Evolutionary conservation across 2,888 invertebrate species (phyloP), one percentile per base, ranked within the genome.

Genomic region (Oscheius sp.): DNA sequence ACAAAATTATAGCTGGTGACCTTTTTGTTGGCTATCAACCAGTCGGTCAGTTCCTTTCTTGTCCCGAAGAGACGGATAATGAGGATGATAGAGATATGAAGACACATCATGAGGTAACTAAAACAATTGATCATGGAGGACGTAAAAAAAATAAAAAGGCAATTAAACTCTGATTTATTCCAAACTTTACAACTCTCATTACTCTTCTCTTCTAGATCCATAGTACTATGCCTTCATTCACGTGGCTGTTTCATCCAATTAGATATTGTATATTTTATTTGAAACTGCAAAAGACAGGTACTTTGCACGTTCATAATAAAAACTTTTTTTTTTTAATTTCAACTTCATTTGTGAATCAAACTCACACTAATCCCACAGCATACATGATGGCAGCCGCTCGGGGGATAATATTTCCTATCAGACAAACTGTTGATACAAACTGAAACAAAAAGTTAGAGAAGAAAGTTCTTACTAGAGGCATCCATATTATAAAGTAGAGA

Each of bases 91-190:
- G 63, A 54, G 17, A 64, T 68, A 38, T 68, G 68, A 2, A 68
- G 63, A 36, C 63, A 63, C 49, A 68, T 68, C 63, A 68, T 54
- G 6, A 68, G 28, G 45, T 68, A 68, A 0, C 68, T 68, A 65
- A 65, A 24, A n/a, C n/a, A 26, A 20, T 28, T 50, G 50, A 41
- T 41, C 41, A 41, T n/a, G n/a, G n/a, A n/a, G n/a, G n/a, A n/a
- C n/a, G n/a, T n/a, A n/a, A n/a, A n/a, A n/a, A n/a, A n/a, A n/a
- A n/a, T n/a, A n/a, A n/a, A n/a, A n/a, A n/a, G n/a, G n/a, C n/a
- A n/a, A n/a, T n/a, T n/a, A n/a, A 41, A 41, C 20, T 41, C 41
- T 36, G 4, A 20, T 20, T 50, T 50, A n/a, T 24, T 17, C 6
- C 14, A 5, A 49, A 17, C 20, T n/a, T 50, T 24, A 22, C 3